phyloP scores from a whole-genome alignment of 2,113 vertebrate genomes.

The Jaculus jaculus region DNA sequence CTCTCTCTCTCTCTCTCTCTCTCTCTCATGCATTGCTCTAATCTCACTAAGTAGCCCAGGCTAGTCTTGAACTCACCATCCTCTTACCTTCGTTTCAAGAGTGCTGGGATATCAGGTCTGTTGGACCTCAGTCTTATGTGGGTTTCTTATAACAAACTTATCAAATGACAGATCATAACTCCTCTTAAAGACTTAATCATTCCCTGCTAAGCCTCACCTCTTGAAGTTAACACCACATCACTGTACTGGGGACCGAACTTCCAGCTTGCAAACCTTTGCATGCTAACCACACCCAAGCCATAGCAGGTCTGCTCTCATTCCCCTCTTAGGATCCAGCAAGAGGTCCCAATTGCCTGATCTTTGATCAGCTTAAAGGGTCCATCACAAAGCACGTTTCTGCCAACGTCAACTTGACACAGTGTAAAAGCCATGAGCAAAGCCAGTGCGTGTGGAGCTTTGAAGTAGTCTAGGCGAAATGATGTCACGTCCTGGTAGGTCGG shows the following conservation, averaged over 20 bases:
- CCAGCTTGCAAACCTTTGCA: not conserved
- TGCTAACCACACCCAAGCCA: no score
- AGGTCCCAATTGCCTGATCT: not conserved
- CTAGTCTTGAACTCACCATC: not conserved
- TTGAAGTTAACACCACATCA: not conserved
- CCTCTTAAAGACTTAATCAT: not conserved
- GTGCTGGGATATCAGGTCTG: no score
- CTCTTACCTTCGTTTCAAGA: no score
- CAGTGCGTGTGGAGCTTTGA: not conserved
- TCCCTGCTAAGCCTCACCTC: not conserved
- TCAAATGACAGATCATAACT: no score
- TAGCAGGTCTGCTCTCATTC: not conserved
- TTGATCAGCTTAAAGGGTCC: not conserved
- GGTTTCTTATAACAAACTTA: no score
- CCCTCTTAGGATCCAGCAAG: not conserved
- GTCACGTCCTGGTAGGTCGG: not conserved
- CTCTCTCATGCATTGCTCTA: no score
- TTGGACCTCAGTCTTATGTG: not conserved
- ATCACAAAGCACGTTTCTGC: not conserved
- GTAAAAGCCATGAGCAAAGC: not conserved
- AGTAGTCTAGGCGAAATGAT: not conserved
- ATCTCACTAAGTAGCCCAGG: not conserved
- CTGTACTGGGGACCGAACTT: not conserved
- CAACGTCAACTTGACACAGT: not conserved
- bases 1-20: no score